Conservation (phyloP, 2,797 vertebrate species). For the Rhabdomys pumilio region DNA sequence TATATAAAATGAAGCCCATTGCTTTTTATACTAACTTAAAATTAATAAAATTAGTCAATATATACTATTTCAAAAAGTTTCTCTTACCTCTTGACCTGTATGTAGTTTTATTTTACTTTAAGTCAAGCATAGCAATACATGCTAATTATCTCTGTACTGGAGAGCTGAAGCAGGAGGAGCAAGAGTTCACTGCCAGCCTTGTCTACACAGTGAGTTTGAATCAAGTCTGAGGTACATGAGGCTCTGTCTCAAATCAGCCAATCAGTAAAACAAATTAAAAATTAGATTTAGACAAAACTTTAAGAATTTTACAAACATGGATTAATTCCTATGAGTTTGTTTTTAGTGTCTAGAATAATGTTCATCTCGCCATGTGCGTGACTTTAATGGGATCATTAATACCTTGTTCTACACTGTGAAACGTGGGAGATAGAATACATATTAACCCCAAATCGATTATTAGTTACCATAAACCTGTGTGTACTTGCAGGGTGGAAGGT, state of each 20-base stretch:
- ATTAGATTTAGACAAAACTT: conserved; percentile 32
- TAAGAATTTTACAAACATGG: background rate
- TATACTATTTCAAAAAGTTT: conserved; percentile 2
- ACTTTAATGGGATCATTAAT: background rate
- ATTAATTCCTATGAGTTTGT: conserved; percentile 10
- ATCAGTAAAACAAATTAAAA: background rate
- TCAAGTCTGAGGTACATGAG: background rate
- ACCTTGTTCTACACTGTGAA: conserved; percentile 6
- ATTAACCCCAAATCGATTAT: background rate
- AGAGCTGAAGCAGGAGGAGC: background rate
- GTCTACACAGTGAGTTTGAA: background rate
- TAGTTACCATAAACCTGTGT: background rate
- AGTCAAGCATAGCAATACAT: background rate
- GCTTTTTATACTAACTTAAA: background rate
- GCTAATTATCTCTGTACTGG: background rate
- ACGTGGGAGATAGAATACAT: background rate
- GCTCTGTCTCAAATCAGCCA: background rate
- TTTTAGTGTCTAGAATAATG: conserved; percentile 45
- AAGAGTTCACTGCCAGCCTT: background rate
- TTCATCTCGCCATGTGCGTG: background rate
- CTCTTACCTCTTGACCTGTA: background rate
- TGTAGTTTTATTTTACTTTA: background rate
- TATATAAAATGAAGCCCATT: background rate
- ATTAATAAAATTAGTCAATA: background rate
- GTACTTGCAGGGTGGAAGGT: background rate